These are phyloP conservation scores for Holothuria glaberrima DNA, from an alignment of 35 echinoderm and acorn worm species.

Conservation along the genomic window DNA sequence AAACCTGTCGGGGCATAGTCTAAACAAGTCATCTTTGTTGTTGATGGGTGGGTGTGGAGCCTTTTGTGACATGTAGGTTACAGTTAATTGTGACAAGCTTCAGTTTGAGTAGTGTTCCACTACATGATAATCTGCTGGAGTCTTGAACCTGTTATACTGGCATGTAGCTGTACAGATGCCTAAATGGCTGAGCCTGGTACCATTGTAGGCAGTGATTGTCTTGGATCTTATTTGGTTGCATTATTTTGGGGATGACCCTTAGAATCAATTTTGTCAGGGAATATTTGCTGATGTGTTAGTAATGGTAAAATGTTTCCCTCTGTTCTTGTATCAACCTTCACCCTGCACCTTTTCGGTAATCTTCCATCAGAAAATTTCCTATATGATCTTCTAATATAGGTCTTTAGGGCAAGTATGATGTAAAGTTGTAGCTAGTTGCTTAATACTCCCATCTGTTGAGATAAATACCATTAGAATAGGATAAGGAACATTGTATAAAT, in stretches of 20 bases:
- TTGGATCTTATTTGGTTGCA: neutral
- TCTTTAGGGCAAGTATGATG: too few relatives aligned
- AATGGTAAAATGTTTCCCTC: slow-evolving; percentile 55
- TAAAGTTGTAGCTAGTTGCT: too few relatives aligned
- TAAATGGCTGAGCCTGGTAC: slow-evolving; percentile 20
- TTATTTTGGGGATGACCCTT: slow-evolving; percentile 26
- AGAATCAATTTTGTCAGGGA: slow-evolving; percentile 31
- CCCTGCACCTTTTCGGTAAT: neutral
- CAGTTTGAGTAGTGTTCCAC: slow-evolving; percentile 21
- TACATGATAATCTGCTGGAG: slow-evolving; percentile 34
- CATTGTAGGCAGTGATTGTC: slow-evolving; percentile 48
- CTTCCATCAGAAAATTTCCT: too few relatives aligned
- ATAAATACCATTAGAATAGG: too few relatives aligned
- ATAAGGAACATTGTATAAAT: too few relatives aligned
- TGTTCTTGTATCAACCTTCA: slow-evolving; percentile 50
- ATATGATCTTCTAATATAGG: too few relatives aligned
- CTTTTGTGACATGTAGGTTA: neutral
- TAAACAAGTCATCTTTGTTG: slow-evolving; percentile 24
- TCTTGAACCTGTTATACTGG: neutral
- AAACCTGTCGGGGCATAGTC: slow-evolving; percentile 44
- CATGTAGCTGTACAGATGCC: slow-evolving; percentile 32
- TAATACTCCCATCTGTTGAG: too few relatives aligned
- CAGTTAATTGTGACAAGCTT: slow-evolving; percentile 20
- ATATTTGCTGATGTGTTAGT: slow-evolving; percentile 21
- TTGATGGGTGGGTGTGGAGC: neutral